Base-by-base conservation (phyloP, 1,140 invertebrate species). In the Steinernema feltiae region DNA sequence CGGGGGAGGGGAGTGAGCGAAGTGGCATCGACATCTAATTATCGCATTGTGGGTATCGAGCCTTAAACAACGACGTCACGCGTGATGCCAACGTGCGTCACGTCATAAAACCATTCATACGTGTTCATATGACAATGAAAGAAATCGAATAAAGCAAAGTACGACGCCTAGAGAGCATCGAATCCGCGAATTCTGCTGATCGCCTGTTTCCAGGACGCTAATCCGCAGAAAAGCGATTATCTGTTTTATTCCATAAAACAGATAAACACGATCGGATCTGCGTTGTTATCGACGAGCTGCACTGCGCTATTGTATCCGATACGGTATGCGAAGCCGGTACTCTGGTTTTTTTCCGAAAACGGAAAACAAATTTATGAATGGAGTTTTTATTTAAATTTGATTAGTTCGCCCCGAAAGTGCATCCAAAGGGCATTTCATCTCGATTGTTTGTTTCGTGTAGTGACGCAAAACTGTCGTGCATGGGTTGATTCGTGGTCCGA, bases 1-100 rank as follows among this genome's bases (percentile, higher is more conserved):
- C 53, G 53, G 24, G 53, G 15, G 53, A 15, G 24, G 12, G 53
- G 12, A 27, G 15, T 7, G 15, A 7, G 12, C 12, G 53, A 7
- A 3, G 53, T 15, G 15, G 53, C 35, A 41, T 41, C 35, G 35
- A 15, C 24, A 63, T 63, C 53, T 63, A 63, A 63, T 63, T 63
- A 63, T 63, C 53, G 24, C 53, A 63, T 63, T 63, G 24, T 63
- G 53, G 53, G 7, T 27, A 63, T 63, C 53, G 53, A 63, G 53
- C 15, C 53, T 63, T 12, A 27, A 63, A 63, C 24, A 63, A 63
- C 53, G 53, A 63, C 53, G 53, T 63, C 53, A 63, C 24, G 35
- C 24, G 15, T 27, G 53, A 63, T 63, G 53, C 53, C 24, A n/a
- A 63, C 53, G 53, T 27, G 53, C 53, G 53, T 63, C 53, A 63